Evolutionary conservation across 2,888 invertebrate species (phyloP).

Genomic region (Drosophila birchii): DNA sequence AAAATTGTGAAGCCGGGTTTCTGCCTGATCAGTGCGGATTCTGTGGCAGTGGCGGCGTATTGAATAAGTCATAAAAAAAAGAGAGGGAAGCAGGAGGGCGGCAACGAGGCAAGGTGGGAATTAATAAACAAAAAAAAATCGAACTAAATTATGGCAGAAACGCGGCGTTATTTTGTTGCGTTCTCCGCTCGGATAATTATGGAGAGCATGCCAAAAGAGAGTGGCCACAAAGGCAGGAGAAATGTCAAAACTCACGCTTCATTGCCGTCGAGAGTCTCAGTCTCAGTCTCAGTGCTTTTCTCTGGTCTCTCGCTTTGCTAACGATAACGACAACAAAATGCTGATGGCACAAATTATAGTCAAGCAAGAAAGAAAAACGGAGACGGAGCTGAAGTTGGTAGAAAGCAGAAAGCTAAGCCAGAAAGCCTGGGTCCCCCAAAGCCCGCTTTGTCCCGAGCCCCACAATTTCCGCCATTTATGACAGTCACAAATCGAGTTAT

Average conservation of each 20-base stretch:
- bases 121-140: constrained; percentile 59
- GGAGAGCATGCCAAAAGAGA: constrained; percentile 63
- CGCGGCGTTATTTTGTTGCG: constrained; percentile 17
- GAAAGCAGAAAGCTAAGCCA: constrained; percentile 69
- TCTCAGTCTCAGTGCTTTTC: constrained; percentile 8
- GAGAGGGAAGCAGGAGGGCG: constrained; percentile 19
- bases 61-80: constrained; percentile 74
- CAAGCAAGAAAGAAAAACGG: constrained; percentile 55
- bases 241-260: constrained; percentile 73
- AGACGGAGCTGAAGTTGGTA: constrained; percentile 44
- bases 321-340: constrained; percentile 75
- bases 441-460: constrained; percentile 66
- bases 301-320: constrained; percentile 50
- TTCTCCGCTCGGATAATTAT: constrained; percentile 57
- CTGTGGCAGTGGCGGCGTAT: constrained; percentile 46
- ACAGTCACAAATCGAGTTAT: constrained; percentile 81
- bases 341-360: constrained; percentile 77
- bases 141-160: constrained; percentile 41
- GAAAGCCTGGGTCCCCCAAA: constrained; percentile 59
- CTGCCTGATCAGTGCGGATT: constrained; percentile 20
- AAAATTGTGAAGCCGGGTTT: constrained; percentile 48
- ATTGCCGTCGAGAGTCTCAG: constrained; percentile 52
- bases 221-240: constrained; percentile 48
- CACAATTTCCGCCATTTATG: constrained; percentile 82
- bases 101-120: constrained; percentile 45